Evolutionary conservation across 2,888 invertebrate species (phyloP).

Genomic region (Oxystoma pomonae): DNA sequence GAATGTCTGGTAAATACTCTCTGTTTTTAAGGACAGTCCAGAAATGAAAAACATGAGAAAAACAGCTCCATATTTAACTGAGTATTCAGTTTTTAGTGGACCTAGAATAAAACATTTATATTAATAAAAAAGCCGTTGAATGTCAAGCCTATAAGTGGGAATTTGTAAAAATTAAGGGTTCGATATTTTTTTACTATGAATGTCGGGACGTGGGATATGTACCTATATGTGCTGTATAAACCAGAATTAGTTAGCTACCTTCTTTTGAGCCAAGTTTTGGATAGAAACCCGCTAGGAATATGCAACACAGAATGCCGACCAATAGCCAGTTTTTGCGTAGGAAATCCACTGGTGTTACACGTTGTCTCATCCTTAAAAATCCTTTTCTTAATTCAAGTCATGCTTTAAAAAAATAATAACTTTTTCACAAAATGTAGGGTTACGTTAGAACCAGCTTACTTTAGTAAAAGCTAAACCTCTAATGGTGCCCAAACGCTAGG

Average conservation of each 20-base stretch:
- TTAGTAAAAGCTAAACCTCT: too few relatives aligned
- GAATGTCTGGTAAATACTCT: slow-evolving; percentile 50
- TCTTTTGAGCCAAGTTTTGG: slow-evolving; percentile 49
- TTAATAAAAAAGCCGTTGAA: background rate
- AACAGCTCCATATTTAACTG: slow-evolving; percentile 55
- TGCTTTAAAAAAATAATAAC: background rate
- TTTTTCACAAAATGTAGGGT: background rate
- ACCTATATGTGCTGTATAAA: too few relatives aligned
- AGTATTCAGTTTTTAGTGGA: slow-evolving; percentile 52
- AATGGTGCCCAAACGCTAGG: too few relatives aligned
- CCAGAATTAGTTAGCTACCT: too few relatives aligned
- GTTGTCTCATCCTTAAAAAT: slow-evolving; percentile 25
- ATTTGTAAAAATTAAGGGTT: too few relatives aligned
- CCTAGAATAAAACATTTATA: slow-evolving; percentile 42
- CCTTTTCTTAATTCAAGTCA: too few relatives aligned
- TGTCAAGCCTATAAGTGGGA: too few relatives aligned
- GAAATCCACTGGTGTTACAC: slow-evolving; percentile 35
- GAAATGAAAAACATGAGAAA: slow-evolving; percentile 55
- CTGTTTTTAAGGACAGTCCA: slow-evolving; percentile 52
- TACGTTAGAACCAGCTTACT: too few relatives aligned
- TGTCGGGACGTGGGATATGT: too few relatives aligned
- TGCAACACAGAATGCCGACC: slow-evolving; percentile 47
- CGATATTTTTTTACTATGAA: too few relatives aligned
- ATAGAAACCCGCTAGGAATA: slow-evolving; percentile 46
- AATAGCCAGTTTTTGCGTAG: slow-evolving; percentile 48